Conservation (phyloP, 2,113 vertebrate species). For the Hypomesus transpacificus region DNA sequence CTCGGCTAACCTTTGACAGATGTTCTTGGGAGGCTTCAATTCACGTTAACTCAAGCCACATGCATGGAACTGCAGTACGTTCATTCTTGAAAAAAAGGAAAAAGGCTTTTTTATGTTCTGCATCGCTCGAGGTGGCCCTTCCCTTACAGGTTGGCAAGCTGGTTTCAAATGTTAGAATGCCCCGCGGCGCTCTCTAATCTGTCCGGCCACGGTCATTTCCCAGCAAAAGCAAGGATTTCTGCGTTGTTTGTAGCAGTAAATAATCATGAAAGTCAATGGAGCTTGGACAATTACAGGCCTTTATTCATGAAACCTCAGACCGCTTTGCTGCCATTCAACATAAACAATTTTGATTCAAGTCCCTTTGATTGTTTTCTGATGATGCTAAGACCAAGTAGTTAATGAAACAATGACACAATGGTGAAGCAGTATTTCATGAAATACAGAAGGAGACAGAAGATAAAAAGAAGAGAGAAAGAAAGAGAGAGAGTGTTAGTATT, state of each 20-base stretch:
- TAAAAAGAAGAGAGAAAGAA: too few relatives aligned
- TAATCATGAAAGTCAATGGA: conserved; percentile 58
- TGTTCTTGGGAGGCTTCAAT: conserved; percentile 66
- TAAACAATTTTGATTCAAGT: conserved; percentile 63
- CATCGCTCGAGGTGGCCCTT: conserved; percentile 2
- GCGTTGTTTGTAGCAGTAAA: conserved; percentile 49
- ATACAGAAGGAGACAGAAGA: conserved; percentile 4
- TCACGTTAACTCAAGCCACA: conserved; percentile 66
- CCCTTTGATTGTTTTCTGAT: conserved; percentile 54
- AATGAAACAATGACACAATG: conserved; percentile 48
- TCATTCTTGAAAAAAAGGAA: conserved; percentile 15
- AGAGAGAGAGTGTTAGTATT: too few relatives aligned
- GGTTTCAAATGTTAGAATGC: conserved; percentile 19
- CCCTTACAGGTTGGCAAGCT: conserved; percentile 29
- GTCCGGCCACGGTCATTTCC: conserved; percentile 28
- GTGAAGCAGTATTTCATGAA: conserved; percentile 30
- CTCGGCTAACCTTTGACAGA: conserved; percentile 77
- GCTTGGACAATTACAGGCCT: conserved; percentile 41
- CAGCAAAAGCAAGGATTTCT: conserved; percentile 38
- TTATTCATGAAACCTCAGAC: conserved; percentile 40
- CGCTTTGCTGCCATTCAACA: conserved; percentile 42
- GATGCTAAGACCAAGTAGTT: conserved; percentile 47
- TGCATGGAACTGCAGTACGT: conserved; percentile 39
- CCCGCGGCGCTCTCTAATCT: conserved; percentile 37
- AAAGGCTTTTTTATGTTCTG: conserved; percentile 28